Conservation (phyloP, 2,888 invertebrate species). For the Cerceris ruficornis region DNA sequence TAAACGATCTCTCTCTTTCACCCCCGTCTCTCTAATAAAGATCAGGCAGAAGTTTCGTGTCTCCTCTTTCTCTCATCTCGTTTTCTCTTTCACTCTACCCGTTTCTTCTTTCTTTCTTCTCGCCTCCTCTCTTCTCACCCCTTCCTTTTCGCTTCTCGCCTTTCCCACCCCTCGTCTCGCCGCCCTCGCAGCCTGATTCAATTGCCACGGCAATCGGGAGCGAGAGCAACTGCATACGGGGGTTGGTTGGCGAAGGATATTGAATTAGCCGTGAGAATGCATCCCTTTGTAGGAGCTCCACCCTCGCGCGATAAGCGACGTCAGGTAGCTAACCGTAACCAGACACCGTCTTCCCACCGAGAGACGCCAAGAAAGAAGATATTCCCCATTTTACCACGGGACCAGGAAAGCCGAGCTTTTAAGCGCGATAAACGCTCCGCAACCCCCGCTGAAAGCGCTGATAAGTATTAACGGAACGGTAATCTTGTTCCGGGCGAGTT, state of each 20-base stretch:
- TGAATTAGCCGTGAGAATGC: slow-evolving; percentile 48
- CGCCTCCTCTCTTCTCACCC: background rate
- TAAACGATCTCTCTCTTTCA: too few species aligned
- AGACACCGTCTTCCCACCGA: too few species aligned
- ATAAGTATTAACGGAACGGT: too few species aligned
- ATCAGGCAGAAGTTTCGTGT: background rate
- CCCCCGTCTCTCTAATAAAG: background rate
- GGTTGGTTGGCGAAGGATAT: slow-evolving; percentile 22
- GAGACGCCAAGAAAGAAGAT: background rate
- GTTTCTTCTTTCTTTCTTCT: background rate
- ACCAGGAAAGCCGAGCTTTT: background rate
- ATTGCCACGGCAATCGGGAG: slow-evolving; percentile 19
- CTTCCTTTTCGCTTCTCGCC: background rate
- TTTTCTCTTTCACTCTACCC: background rate
- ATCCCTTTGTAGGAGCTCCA: slow-evolving; percentile 21
- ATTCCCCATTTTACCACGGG: background rate
- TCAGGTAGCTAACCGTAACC: too few species aligned
- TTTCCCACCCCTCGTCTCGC: background rate
- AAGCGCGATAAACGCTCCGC: background rate
- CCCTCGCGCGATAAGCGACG: slow-evolving; percentile 6
- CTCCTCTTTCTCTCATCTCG: background rate
- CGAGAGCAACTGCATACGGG: slow-evolving; percentile 13
- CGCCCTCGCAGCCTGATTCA: slow-evolving; percentile 9
- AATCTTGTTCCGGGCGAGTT: too few species aligned
- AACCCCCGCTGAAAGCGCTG: too few species aligned